These are phyloP conservation scores for Chloroceryle amazona DNA, from an alignment of 2,797 vertebrate species.

Conservation along the genomic window DNA sequence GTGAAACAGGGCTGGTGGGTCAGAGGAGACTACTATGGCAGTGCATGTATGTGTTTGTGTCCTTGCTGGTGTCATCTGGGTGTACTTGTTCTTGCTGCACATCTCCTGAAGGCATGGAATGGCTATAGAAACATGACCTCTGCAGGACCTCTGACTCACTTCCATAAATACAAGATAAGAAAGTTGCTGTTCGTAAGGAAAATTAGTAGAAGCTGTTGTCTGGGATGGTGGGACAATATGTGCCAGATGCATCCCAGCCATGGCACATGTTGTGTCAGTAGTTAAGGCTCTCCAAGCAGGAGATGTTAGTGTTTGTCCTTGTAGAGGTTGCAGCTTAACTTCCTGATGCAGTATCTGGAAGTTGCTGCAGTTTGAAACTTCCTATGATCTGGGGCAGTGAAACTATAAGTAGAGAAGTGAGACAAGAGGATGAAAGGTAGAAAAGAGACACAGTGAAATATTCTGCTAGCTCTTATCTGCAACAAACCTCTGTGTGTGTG, in stretches of 20 bases:
- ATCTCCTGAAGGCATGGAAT: not conserved
- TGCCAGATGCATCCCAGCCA: not conserved
- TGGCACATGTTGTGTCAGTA: accelerated
- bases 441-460: not conserved
- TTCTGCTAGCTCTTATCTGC: not conserved
- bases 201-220: not conserved
- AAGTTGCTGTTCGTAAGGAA: not conserved
- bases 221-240: not conserved
- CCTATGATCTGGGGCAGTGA: not conserved
- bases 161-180: not conserved
- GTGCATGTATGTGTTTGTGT: accelerated
- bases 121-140: not conserved
- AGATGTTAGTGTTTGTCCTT: not conserved
- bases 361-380: not conserved
- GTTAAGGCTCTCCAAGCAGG: not conserved
- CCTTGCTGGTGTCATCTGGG: not conserved
- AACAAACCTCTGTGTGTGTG: not conserved
- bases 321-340: not conserved
- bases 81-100: accelerated
- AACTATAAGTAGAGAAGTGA: not conserved
- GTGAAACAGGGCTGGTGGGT: not conserved
- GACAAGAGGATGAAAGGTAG: not conserved
- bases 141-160: not conserved
- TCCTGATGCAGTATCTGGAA: not conserved
- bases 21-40: not conserved